Evolutionary conservation across 2,888 invertebrate genomes (phyloP).

Genomic region (Scaptomyza tumidula): DNA sequence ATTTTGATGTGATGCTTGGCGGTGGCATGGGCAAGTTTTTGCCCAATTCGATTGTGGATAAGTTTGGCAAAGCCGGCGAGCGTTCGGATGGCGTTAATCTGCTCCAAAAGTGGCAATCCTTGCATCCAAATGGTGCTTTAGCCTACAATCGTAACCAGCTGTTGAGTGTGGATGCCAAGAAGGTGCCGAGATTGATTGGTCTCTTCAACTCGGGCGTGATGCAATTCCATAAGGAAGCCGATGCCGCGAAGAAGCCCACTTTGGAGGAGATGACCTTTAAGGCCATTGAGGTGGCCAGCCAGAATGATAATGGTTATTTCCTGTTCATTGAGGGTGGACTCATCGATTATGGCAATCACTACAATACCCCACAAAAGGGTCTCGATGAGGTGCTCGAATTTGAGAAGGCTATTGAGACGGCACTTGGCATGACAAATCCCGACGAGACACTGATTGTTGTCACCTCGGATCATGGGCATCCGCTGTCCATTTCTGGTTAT

Average conservation of each 20-base stretch:
- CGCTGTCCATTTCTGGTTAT: slow-evolving; percentile 91
- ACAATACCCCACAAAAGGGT: slow-evolving; percentile 87
- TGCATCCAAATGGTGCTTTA: slow-evolving; percentile 80
- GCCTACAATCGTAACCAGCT: slow-evolving; percentile 70
- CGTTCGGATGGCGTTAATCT: slow-evolving; percentile 88
- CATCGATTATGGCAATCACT: slow-evolving; percentile 86
- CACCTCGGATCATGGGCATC: slow-evolving; percentile 92
- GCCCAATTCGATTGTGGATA: slow-evolving; percentile 83
- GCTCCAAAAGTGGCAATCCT: slow-evolving; percentile 87
- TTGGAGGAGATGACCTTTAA: slow-evolving; percentile 88
- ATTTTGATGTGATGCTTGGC: slow-evolving; percentile 87
- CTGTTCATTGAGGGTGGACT: slow-evolving; percentile 89
- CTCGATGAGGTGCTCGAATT: slow-evolving; percentile 92
- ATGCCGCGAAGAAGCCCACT: slow-evolving; percentile 85
- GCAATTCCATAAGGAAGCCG: slow-evolving; percentile 86
- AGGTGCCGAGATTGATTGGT: slow-evolving; percentile 86
- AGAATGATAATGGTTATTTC: slow-evolving; percentile 87
- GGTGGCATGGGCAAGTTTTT: slow-evolving; percentile 80
- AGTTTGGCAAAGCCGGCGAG: slow-evolving; percentile 85
- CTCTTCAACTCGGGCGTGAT: slow-evolving; percentile 86
- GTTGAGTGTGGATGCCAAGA: slow-evolving; percentile 80
- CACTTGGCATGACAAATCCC: slow-evolving; percentile 86
- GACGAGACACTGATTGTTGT: slow-evolving; percentile 92
- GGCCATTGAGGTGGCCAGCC: slow-evolving; percentile 87
- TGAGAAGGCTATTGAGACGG: slow-evolving; percentile 88